Percentiles rank a stretch among this genome's conserved stretches.
These are phyloP conservation scores for Streptopelia turtur DNA, from an alignment of 2,797 vertebrate genomes.

Conservation along the genomic window DNA sequence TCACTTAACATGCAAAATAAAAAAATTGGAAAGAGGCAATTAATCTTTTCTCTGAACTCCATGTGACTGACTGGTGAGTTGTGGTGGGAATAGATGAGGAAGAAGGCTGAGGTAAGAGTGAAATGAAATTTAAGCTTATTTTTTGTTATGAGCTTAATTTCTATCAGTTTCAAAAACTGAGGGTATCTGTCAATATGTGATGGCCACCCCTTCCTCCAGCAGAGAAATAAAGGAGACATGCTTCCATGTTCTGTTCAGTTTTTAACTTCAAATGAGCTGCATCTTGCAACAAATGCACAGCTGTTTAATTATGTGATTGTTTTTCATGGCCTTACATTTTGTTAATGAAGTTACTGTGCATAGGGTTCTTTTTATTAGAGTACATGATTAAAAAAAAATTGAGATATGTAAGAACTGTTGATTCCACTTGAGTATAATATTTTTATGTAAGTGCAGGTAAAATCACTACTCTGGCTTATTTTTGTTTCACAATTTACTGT, in stretches of 20 bases:
- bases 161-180: background rate
- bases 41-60: background rate
- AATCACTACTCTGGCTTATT: background rate
- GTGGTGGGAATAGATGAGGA: background rate
- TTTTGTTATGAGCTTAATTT: background rate
- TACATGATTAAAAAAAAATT: background rate
- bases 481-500: background rate
- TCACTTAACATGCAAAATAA: background rate
- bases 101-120: background rate
- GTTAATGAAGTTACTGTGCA: background rate
- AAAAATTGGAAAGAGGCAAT: background rate
- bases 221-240: background rate
- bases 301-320: background rate
- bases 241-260: background rate
- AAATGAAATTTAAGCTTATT: background rate
- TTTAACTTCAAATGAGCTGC: background rate
- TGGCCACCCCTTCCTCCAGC: rapidly evolving
- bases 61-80: background rate
- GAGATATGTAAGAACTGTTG: background rate
- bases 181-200: background rate
- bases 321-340: background rate
- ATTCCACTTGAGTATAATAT: background rate
- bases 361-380: background rate
- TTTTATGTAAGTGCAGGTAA: background rate
- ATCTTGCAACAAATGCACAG: background rate